Evolutionary conservation across 1,140 invertebrate genomes (phyloP), one percentile per base, ranked within the genome.

Genomic region (Danaus plexippus): DNA sequence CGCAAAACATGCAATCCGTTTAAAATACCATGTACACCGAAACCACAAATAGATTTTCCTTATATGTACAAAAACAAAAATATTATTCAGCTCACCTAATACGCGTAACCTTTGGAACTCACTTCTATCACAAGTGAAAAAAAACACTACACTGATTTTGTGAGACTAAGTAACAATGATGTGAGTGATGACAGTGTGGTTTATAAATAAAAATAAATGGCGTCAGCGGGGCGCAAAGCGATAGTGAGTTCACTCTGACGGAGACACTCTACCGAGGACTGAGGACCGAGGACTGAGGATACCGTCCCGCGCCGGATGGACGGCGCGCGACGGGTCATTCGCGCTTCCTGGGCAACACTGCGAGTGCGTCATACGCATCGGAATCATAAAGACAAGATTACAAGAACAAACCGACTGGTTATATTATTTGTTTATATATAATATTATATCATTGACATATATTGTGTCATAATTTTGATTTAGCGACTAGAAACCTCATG

Each of bases 351-450:
- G 69, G 63, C 63, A 61, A 32, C 22, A 32, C 22, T 32, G 22
- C 56, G 66, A 73, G 69, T 85, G 79, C 81, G 81, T 85, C 80
- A 83, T 76, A 73, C 70, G 70, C 63, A 73, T 71, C 71, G 73
- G 70, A 75, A 72, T 75, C 68, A 78, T 49, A 68, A 57, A 47
- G 22, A 32, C 22, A 32, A 32, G 22, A 32, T 32, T 32, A 32
- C 7, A 32, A 5, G 22, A 32, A 32, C 22, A 32, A 32, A 32
- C 22, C 22, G 22, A 32, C 22, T 32, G 22, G 22, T 32, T 32
- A 2, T 6, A 6, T 32, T 32, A 32, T 32, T 32, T 32, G 22
- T 32, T 32, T 32, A 32, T 32, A 32, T 32, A 32, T 22, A 22
- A n/a, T 15, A 32, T 32, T 32, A 32, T 32, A 32, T 32, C 22